Evolutionary conservation across 2,113 vertebrate species (phyloP), one percentile per base, ranked within the genome.

Genomic region (Cottus gobio): DNA sequence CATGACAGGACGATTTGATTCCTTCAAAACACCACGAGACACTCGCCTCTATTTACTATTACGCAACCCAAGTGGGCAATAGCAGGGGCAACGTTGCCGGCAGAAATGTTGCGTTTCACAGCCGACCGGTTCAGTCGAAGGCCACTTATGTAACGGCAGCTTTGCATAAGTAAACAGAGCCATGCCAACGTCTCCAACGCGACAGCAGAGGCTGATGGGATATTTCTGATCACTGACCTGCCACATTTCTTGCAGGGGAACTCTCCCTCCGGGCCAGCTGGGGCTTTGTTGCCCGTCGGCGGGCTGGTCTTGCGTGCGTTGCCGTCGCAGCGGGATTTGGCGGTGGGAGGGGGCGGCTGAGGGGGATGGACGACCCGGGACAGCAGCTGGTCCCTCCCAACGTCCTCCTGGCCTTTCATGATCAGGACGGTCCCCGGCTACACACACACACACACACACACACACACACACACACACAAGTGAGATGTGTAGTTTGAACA

Each of bases 171-270:
- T 62, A 78, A 66, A 69, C 71, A 46, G 20, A 81, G 68, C 63
- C 34, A 9, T 2, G 16, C 31, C 18, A 22, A 7, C 48, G 20
- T 46, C 63, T 62, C 56, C 57, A 22, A 48, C 26, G 16, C 64
- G 36, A 50, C 72, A 31, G 37, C 31, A 4, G 58, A 65, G 52
- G 39, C 37, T 5, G 42, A 22, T 10, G 75, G 8, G 52, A 57
- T 7, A 12, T 79, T 39, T 71, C 36, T 7, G n/a, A 80, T 56
- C 28, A 83, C 91, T 73, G 4, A 99, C 98, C 98, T 98, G 95
- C 97, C 98, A 65, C 98, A 99, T 86, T 99, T 99, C 95, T 99
- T 99, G 95, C 98, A 99, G 61, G 98, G 98, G 93, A 99, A 99
- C n/a, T 96, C 96, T 65, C 96, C 97, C 83, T 99, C 98, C 83